Conservation (phyloP, 1,140 invertebrate species). For the Akabosia matsudoensis region DNA sequence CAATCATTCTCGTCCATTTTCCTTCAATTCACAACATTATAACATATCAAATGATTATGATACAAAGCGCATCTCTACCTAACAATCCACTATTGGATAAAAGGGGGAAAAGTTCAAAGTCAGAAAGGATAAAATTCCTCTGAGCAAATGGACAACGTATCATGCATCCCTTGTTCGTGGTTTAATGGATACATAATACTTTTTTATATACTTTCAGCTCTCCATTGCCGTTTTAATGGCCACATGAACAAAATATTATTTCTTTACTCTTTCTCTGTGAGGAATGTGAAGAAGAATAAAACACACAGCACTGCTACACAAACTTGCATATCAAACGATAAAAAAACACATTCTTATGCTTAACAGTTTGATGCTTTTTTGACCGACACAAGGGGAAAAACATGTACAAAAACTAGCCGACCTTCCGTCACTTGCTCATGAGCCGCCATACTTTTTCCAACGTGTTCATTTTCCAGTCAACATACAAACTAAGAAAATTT, state of each 20-base stretch:
- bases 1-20: not conserved
- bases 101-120: not conserved
- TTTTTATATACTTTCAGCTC: not conserved
- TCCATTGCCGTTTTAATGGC: conserved; percentile 10
- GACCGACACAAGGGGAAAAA: not conserved
- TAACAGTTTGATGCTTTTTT: not conserved
- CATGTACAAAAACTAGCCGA: conserved; percentile 1
- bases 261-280: not conserved
- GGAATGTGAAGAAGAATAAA: not conserved
- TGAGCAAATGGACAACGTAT: not conserved
- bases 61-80: not conserved
- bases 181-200: conserved; percentile 23
- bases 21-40: not conserved
- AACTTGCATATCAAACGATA: conserved; percentile 22
- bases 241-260: conserved; percentile 1
- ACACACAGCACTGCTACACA: not conserved
- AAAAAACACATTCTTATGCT: conserved; percentile 16
- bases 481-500: not conserved
- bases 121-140: not conserved
- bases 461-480: not conserved
- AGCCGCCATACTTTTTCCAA: conserved; percentile 3
- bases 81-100: not conserved
- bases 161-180: not conserved
- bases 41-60: not conserved
- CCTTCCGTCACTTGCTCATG: not conserved